Percentiles rank a stretch among this genome's conserved stretches.
These are phyloP conservation scores for Ascidia mentula DNA, from an alignment of 23 tunicate species.

Conservation along the genomic window DNA sequence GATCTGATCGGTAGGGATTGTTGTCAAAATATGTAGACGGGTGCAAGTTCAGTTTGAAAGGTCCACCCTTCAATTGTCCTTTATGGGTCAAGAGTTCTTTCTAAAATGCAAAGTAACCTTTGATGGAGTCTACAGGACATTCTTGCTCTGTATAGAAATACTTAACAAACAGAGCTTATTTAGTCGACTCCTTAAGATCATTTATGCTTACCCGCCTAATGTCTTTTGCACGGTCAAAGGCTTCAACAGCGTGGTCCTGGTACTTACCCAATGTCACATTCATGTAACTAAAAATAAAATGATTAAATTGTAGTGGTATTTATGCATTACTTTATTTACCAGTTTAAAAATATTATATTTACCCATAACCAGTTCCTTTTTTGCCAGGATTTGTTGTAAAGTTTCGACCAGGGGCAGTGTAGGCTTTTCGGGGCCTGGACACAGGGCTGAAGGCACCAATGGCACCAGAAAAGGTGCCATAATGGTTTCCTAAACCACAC, in stretches of 20 bases:
- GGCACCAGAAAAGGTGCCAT: constrained; percentile 96
- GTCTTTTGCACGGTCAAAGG: constrained; percentile 72
- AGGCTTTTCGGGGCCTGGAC: constrained; percentile 63
- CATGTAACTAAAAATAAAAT: constrained; percentile 52
- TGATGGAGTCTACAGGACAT: background rate
- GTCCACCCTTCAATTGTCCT: constrained; percentile 75
- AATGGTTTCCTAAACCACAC: constrained; percentile 87
- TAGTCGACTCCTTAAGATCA: background rate
- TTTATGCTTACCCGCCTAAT: constrained; percentile 47
- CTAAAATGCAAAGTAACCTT: constrained; percentile 4
- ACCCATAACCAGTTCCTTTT: constrained; percentile 99
- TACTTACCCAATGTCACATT: constrained; percentile 90
- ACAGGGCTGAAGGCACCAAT: constrained; percentile 82
- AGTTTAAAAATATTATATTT: background rate
- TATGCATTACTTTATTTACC: background rate
- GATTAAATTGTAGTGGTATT: background rate
- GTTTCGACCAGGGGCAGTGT: constrained; percentile 78
- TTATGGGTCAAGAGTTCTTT: constrained; percentile 63
- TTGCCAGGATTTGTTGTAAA: constrained; percentile 94
- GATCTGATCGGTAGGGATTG: constrained; percentile 79
- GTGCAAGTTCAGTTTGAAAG: constrained; percentile 87
- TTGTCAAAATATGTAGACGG: constrained; percentile 73
- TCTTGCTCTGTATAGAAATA: background rate
- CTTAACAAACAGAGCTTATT: background rate
- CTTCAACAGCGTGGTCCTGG: constrained; percentile 88